Base-by-base conservation (phyloP, 2,797 vertebrate species). In the Argentina silus region DNA sequence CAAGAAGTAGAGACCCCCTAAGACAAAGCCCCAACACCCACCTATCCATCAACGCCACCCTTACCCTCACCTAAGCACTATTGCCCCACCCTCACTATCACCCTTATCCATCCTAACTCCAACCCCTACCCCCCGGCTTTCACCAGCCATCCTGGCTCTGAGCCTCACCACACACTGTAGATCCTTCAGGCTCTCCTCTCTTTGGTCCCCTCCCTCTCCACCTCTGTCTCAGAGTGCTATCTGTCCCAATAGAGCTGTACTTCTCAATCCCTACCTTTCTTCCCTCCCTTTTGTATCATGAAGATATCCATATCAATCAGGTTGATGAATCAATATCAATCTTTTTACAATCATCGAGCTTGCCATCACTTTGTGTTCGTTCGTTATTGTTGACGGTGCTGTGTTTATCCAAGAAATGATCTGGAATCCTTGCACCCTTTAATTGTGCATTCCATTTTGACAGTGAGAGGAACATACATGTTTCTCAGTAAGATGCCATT, bases 1-100 rank as follows among this genome's bases (percentile, higher is more conserved):
- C 77, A 95, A 78, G 86, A 96, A 98, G 80, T 98, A 91, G 83
- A 80, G n/a, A 68, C 11, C 14, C 23, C 36, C 1, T 36, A 36
- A 2, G 60, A 7, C 14, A 14, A 11, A 14, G 10, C 0, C 7
- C 44, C 19, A 1, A 36, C 63, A 3, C 11, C n/a, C 50, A 36
- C 27, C 27, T 36, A 15, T 9, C 50, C 15, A 10, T 15, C 11
- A 19, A 15, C 21, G 2, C 3, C 23, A 64, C 17, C 7, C 47
- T 43, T 0, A 14, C 62, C 11, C 2, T 14, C 14, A 11, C 11
- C 51, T 11, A 17, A 6, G 51, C 6, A 8, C 42, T 5, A 5
- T 45, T 27, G 19, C 65, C 50, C 50, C 1, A 27, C 51, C 15
- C 9, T 51, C 53, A n/a, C 19, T 2, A 15, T 42, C 47, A 14